Base-by-base conservation (phyloP, 2,113 vertebrate species). In the Salvelinus sp. region DNA sequence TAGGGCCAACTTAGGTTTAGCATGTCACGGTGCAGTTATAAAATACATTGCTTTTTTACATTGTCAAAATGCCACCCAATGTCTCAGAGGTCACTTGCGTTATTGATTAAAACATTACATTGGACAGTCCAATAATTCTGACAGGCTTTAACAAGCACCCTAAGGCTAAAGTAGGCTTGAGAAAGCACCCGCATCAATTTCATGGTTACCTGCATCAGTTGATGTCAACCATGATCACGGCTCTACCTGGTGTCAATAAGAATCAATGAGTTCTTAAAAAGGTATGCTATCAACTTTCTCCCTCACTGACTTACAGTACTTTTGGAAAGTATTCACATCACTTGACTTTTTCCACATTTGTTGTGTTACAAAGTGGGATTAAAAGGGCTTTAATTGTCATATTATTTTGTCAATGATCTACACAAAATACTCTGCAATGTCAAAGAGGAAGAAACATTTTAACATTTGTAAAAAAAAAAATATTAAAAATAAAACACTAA, bases 61-160 rank as follows among this genome's bases (percentile, higher is more conserved):
- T n/a, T 14, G 14, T 48, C 22, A 66, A 44, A 50, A 67, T 74
- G 73, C 64, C 73, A 50, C 23, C 47, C 14, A 48, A 16, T n/a
- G 44, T 28, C 63, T 67, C 25, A 28, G 12, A 74, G 66, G 72
- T 66, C 63, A 30, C 33, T 73, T 58, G 33, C 33, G 60, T n/a
- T 74, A 74, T 74, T 66, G 73, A 74, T 74, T 65, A 74, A 74
- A 54, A 23, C 22, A 54, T 66, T 54, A 67, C 63, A 65, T 6
- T 62, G 50, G 71, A 73, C 33, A n/a, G 71, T 14, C 71, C 71
- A 74, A 66, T 74, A 74, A 74, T 47, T 74, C 72, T 74, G 44
- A 18, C 23, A 28, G 63, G 71, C 27, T 67, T 66, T 66, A 74
- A 67, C 38, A 74, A 74, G 47, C 63, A 20, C 44, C 63, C 25